These are phyloP conservation scores for Drosophila borealis DNA, from an alignment of 2,888 invertebrate species.

Conservation along the genomic window DNA sequence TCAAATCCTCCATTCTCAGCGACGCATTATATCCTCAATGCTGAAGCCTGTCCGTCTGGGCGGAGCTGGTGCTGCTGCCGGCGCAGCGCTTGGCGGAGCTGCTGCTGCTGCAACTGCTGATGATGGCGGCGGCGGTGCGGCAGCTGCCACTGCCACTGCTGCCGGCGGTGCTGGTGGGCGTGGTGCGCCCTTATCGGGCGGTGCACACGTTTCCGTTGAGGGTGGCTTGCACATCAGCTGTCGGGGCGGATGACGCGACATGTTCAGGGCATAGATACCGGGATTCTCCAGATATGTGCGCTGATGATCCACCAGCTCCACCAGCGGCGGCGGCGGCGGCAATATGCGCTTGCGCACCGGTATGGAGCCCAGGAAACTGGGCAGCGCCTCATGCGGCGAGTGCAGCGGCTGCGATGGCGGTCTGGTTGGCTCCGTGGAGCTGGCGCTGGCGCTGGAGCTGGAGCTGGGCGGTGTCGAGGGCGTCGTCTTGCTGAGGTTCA, in stretches of 20 bases:
- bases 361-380: conserved; percentile 84
- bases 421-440: conserved; percentile 66
- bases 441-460: conserved; percentile 13
- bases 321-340: conserved; percentile 62
- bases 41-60: conserved; percentile 93
- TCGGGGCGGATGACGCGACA: conserved; percentile 82
- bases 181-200: conserved; percentile 75
- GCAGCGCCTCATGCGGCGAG: conserved; percentile 83
- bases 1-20: conserved; percentile 85
- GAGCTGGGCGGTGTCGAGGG: conserved; percentile 49
- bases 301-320: conserved; percentile 71
- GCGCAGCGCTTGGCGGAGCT: conserved; percentile 12
- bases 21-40: conserved; percentile 96
- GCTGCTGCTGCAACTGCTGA: conserved; percentile 22
- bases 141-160: conserved; percentile 84
- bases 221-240: conserved; percentile 64
- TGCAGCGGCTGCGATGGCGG: conserved; percentile 82
- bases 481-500: conserved; percentile 67
- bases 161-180: conserved; percentile 57
- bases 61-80: conserved; percentile 83
- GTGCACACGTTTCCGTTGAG: conserved; percentile 58
- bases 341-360: conserved; percentile 83
- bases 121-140: conserved; percentile 13
- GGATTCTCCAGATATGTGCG: conserved; percentile 62
- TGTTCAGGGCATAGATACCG: conserved; percentile 78